phyloP scores from a whole-genome alignment of 2,888 invertebrate genomes.

The Nephrotoma guestfalica region DNA sequence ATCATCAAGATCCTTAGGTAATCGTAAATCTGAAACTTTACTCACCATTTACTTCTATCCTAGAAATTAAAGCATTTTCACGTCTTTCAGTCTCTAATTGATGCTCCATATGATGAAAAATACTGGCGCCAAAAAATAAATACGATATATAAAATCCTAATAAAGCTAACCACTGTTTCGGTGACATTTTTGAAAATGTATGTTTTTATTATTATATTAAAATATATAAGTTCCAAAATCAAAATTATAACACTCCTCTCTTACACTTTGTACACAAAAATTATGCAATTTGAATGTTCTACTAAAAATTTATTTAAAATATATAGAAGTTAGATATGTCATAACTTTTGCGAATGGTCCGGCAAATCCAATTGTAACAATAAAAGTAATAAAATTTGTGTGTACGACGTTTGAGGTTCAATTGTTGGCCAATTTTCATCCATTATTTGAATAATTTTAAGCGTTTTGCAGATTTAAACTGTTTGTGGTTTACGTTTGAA shows the following conservation, averaged over 20 bases:
- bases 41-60: constrained; percentile 58
- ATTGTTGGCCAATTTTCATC: neutral
- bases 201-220: neutral
- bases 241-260: neutral
- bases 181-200: constrained; percentile 46
- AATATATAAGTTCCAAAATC: neutral
- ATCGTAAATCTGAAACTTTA: constrained; percentile 11
- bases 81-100: constrained; percentile 49
- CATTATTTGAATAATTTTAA: neutral
- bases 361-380: constrained; percentile 7
- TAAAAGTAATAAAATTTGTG: constrained; percentile 3
- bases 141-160: constrained; percentile 61
- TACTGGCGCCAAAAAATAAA: constrained; percentile 66
- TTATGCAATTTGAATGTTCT: no score
- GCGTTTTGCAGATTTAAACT: neutral
- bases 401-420: neutral
- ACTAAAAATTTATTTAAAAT: neutral
- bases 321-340: neutral
- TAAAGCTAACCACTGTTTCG: constrained; percentile 63
- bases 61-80: constrained; percentile 41
- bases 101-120: constrained; percentile 72
- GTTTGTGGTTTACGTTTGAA: neutral
- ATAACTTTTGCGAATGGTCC: neutral
- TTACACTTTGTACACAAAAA: neutral
- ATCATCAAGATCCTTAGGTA: neutral